Evolutionary conservation across 2,113 vertebrate genomes (phyloP), one percentile per base, ranked within the genome.

Genomic region (Cololabis saira): DNA sequence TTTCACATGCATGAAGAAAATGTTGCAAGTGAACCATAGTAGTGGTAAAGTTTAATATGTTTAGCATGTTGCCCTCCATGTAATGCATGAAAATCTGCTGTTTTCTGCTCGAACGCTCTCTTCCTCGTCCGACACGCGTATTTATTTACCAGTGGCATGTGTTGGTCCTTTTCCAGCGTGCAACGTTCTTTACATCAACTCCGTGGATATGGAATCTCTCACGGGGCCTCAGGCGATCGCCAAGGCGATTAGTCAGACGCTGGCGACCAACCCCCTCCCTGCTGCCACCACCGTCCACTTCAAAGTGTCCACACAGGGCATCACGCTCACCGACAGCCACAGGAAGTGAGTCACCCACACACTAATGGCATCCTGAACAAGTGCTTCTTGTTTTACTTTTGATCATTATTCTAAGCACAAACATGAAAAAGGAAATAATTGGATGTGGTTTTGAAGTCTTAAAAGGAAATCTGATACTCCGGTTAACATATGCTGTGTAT

Each of bases 261-360:
- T 99, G 88, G 90, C 91, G 27, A 86, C 93, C 13, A 94, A 94
- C 48, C 95, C 95, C 3, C 81, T 91, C 0, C 95, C 96, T 0
- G 84, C 71, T 0, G 96, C 97, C 49, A 96, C 96, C 61, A 92
- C 94, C 0, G 97, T 99, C 75, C 96, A 98, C 88, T 98, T 98
- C 91, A 98, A 97, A 86, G 97, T 97, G 80, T 97, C 97, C 0
- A 83, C 94, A 4, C 97, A 99, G 90, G 97, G 97, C 83, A 96
- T 99, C 90, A 99, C 97, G 52, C 92, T 99, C 85, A 99, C 97
- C 0, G 97, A 99, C 94, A 99, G 96, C 86, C 96, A 98, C 91
- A 96, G 97, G 71, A 99, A 97, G 97, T 99, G 92, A 96, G 96
- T 87, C 42, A 1, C 51, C 14, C 15, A 10, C 1, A 4, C n/a